Evolutionary conservation across 2,888 invertebrate genomes (phyloP).

Genomic region (Uloborus plumipes): DNA sequence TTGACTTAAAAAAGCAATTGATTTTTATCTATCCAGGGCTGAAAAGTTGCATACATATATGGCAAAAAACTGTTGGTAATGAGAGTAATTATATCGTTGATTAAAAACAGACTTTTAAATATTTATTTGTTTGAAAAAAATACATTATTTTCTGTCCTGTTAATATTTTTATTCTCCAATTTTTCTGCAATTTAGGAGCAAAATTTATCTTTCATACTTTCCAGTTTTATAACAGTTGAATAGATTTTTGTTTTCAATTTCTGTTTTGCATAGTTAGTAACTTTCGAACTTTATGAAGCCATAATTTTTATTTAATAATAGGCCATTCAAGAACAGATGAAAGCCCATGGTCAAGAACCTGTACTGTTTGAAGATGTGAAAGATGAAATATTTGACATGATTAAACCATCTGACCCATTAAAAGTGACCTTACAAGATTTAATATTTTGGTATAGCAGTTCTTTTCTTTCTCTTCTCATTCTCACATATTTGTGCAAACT

Average conservation of each 20-base stretch:
- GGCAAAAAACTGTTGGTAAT: too few relatives aligned
- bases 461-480: too few relatives aligned
- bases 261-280: neutral
- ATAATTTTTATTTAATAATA: conserved; percentile 69
- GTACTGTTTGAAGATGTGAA: conserved; percentile 94
- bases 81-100: too few relatives aligned
- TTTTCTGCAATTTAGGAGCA: neutral
- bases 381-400: conserved; percentile 98
- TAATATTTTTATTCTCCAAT: neutral
- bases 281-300: neutral
- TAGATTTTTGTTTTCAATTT: neutral
- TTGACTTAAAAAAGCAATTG: too few relatives aligned
- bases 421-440: conserved; percentile 90
- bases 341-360: conserved; percentile 86
- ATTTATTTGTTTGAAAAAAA: too few relatives aligned
- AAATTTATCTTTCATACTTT: neutral
- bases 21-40: too few relatives aligned
- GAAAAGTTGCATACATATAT: too few relatives aligned
- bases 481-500: too few relatives aligned
- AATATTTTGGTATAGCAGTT: conserved; percentile 76
- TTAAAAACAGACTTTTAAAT: too few relatives aligned
- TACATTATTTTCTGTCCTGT: too few relatives aligned
- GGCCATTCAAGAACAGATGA: conserved; percentile 93
- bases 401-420: conserved; percentile 86
- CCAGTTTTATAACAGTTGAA: neutral